Base-by-base conservation (phyloP, 2,797 vertebrate genomes). In the Craterocephalus amniculus region DNA sequence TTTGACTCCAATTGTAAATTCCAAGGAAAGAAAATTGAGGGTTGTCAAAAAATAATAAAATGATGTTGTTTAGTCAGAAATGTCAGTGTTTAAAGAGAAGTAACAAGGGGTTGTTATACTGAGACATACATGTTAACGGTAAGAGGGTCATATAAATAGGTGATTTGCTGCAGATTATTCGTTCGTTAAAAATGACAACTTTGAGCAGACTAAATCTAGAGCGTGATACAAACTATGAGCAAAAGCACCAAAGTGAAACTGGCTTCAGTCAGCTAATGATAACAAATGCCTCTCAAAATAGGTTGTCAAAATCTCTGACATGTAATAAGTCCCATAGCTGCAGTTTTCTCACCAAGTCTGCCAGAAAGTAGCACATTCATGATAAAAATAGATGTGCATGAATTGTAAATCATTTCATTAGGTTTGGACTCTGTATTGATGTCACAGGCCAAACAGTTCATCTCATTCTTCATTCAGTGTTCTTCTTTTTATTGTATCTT, bases 331-430 rank as follows among this genome's bases (percentile, higher is more conserved):
- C 70, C 48, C 57, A 51, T 54, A 78, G 72, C 22, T 60, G 63
- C n/a, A 56, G 35, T 26, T 48, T 62, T 49, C 55, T 68, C 70
- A 74, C 61, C 49, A 58, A 65, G 78, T 80, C 61, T 56, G 61
- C 48, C 35, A 67, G 45, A 80, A 84, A 84, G 78, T 78, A 70
- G 72, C 71, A 70, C 49, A 61, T 38, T 71, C 11, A 10, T 36
- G 71, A 76, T 67, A 70, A 63, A 85, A 87, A 88, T 76, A 85
- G 74, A 83, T 11, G 16, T 63, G 63, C 20, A 6, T 22, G 14
- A 49, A 52, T 32, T 0, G 14, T 83, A 61, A 75, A 80, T 79
- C 83, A 76, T 77, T 77, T 68, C 35, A 72, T 79, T 48, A 58
- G 48, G n/a, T 72, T 78, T 67, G 74, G 57, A 71, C 57, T 40